Evolutionary conservation across 2,797 vertebrate species (phyloP), one percentile per base, ranked within the genome.

Genomic region (Prionace glauca): DNA sequence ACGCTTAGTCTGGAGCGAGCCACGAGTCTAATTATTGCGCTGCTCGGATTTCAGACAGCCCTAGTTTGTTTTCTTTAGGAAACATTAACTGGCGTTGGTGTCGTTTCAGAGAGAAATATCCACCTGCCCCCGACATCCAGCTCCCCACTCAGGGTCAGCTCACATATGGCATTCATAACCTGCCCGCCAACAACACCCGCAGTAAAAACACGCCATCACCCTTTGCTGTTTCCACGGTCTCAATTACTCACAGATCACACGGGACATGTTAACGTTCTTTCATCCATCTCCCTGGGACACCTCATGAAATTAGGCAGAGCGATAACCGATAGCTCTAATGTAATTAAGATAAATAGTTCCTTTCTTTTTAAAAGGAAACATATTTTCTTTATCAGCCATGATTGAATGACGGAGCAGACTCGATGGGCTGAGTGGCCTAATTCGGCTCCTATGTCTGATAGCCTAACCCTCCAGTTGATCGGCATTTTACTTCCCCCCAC

Each of bases 11-110:
- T 96, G 94, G 72, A 94, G 90, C 93, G 20, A 86, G 96, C 96
- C 96, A 96, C 96, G 60, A 32, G 74, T 95, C 96, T 96, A 96
- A 97, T 97, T 97, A 97, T 96, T 95, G n/a, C 96, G 71, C 96
- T 96, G 97, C 96, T 98, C 97, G 96, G 96, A 96, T 98, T 97
- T 97, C 97, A 60, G 95, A 95, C 67, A 95, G 96, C 96, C 96
- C 96, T 16, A 96, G 97, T 96, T 96, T 97, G 97, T 98, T 98
- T 97, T 97, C 97, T 97, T 98, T 97, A 97, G 97, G 97, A 97
- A 97, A 97, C 97, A 97, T 96, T 97, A 97, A 97, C 96, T 96
- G 96, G 95, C 96, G 96, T 96, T 97, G 96, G 95, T 50, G 96
- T 96, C 96, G 96, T 97, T 96, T 96, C 96, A 95, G 96, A 97